Percentiles rank a stretch among this genome's conserved stretches.
Conservation (phyloP, 2,888 invertebrate genomes). For the Drosophila flavopinicola region DNA sequence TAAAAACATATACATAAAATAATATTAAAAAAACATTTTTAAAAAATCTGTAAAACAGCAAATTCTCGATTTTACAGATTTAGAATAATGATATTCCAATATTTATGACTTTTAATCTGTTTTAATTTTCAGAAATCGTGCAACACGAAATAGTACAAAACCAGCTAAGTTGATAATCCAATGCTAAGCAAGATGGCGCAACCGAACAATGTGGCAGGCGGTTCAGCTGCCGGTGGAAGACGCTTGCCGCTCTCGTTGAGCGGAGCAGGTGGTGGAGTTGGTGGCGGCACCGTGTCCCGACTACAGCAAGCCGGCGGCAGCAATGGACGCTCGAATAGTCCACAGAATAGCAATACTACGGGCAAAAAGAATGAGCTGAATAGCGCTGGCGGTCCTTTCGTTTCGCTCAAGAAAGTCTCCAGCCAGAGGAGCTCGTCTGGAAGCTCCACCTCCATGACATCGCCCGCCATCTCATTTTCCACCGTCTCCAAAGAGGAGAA, state of each 20-base stretch:
- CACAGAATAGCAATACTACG: constrained; percentile 48
- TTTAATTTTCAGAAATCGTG: constrained; percentile 46
- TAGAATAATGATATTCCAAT: no score
- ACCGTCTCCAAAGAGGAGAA: constrained; percentile 64
- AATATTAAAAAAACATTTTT: no score
- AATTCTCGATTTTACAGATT: no score
- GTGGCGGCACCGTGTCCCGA: constrained; percentile 39
- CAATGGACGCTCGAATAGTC: constrained; percentile 62
- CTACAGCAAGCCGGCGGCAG: constrained; percentile 55
- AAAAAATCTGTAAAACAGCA: no score
- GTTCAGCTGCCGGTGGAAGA: constrained; percentile 47
- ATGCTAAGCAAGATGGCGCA: constrained; percentile 82
- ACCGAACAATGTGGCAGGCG: constrained; percentile 53
- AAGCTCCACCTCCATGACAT: constrained; percentile 3
- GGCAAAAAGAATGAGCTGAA: constrained; percentile 37
- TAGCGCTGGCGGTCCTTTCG: constrained; percentile 22
- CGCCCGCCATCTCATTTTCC: constrained; percentile 19
- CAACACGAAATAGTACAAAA: constrained; percentile 22
- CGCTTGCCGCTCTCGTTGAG: constrained; percentile 59
- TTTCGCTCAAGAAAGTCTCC: constrained; percentile 46
- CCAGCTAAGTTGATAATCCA: constrained; percentile 8
- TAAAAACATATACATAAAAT: no score
- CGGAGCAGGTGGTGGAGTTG: constrained; percentile 5
- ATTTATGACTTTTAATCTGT: no score
- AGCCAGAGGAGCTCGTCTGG: constrained; percentile 29